A percentile compares a stretch with the other conserved stretches of the same genome.
Evolutionary conservation across 1,140 invertebrate genomes (phyloP).

Genomic region (Linepithema humile): DNA sequence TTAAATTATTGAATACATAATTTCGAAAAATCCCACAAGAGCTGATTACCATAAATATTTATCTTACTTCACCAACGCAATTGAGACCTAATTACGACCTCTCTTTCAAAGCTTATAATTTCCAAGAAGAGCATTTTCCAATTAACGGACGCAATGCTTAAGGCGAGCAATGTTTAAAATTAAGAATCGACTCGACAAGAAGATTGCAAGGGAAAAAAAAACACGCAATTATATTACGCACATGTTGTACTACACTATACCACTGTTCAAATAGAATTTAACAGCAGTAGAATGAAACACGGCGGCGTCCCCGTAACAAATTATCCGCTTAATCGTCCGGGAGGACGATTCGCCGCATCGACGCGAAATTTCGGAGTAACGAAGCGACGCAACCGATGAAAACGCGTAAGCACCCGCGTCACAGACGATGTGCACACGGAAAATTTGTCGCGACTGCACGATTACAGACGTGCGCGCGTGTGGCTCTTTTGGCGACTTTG

Average conservation of each 20-base stretch:
- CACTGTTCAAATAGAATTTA: background rate
- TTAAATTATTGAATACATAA: background rate
- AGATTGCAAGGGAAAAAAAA: background rate
- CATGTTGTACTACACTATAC: background rate
- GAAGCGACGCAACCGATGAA: no score
- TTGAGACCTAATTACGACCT: background rate
- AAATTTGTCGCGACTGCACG: constrained; percentile 47
- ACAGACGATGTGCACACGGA: no score
- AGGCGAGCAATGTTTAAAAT: no score
- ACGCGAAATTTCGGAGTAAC: background rate
- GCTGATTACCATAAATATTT: background rate
- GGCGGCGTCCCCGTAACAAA: background rate
- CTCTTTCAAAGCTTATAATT: background rate
- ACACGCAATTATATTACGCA: background rate
- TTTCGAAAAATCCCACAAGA: background rate
- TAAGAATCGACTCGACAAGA: background rate
- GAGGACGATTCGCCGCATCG: background rate
- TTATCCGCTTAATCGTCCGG: background rate
- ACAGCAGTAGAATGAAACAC: background rate
- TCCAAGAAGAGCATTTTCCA: background rate
- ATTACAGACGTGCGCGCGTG: background rate
- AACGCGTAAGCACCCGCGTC: no score
- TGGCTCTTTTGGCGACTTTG: constrained; percentile 1
- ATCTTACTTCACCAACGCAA: background rate
- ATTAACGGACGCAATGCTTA: background rate